Base-by-base conservation (phyloP, 2,113 vertebrate genomes). In the Pantherophis guttatus region DNA sequence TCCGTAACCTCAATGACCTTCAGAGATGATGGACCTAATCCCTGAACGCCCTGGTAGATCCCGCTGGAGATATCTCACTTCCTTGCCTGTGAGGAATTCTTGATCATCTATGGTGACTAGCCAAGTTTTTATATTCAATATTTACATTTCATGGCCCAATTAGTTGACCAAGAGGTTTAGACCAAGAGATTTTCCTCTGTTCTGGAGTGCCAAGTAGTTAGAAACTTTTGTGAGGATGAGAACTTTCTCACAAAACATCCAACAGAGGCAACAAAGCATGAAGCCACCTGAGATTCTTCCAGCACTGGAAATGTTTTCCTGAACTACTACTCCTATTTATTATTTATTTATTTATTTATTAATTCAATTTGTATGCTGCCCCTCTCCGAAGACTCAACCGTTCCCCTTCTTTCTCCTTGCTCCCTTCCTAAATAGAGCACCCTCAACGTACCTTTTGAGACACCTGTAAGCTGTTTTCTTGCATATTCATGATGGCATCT, bases 401-500 rank as follows among this genome's bases (percentile, higher is more conserved):
- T 53, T 87, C 86, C 12, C 21, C 48, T 52, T 13, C 17, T 10
- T 86, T 24, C 81, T 86, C 1, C 86, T 52, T 29, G 39, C 44
- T 48, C 44, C 2, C 33, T 10, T 24, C 12, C 24, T 39, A 44
- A 54, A n/a, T 21, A 15, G 13, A 54, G 0, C 29, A 3, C 8
- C 81, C 39, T 39, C 4, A 11, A 3, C 95, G 55, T 94, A 99
- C 99, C 97, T 99, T 99, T 94, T 99, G 98, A 1, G 99, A 99
- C 92, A 99, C 99, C 89, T 99, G 99, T 96, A 99, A 98, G 94
- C 99, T 99, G 97, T 99, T 99, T 94, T 99, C 99, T 95, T 99
- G 99, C 99, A 99, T 99, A 97, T 99, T 99, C 99, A 99, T 99
- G 94, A 99, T 99, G 0, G 99, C 99, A 0, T 99, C 99, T 0